Base-by-base conservation (phyloP, 2,113 vertebrate genomes). In the Phainopepla nitens region DNA sequence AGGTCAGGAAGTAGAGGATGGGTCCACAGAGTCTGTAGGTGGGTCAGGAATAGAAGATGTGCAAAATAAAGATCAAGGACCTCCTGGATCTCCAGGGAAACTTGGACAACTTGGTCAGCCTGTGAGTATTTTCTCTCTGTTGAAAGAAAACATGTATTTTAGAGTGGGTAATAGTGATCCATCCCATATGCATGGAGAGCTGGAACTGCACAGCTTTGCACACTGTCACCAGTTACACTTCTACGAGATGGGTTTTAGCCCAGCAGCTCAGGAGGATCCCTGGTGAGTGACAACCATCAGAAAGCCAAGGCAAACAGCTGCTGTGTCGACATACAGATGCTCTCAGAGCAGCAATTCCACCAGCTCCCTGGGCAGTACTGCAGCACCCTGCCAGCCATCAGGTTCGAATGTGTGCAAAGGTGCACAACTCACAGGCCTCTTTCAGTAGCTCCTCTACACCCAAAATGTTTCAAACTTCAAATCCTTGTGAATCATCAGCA, bases 1-100 rank as follows among this genome's bases (percentile, higher is more conserved):
- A 78, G 98, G 98, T 33, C 97, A 89, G 94, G 94, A 97, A 72
- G 98, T 96, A 80, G 97, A 98, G 6, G 91, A 91, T 24, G 98
- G 97, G 7, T 87, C 96, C 8, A 70, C 97, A 13, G 98, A 96
- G 7, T 95, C 97, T 18, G 96, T 96, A 19, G 98, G 97, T 80
- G 93, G 42, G 7, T 87, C 92, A 58, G 94, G 73, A 78, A 73
- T 88, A n/a, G 98, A 98, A 14, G 98, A 98, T 4, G 85, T 96
- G 24, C 94, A 98, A 54, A 90, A 94, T 39, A 98, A 98, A 19
- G 96, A 96, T n/a, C 96, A 94, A 39, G 98, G 98, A 64, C 82
- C 95, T 65, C 57, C 50, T n/a, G 98, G 97, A 47, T 49, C 76
- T 45, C 66, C 85, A 72, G 91, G 61, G 23, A 93, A 82, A 69